Evolutionary conservation across 2,113 vertebrate genomes (phyloP).

Genomic region (Petaurus breviceps): DNA sequence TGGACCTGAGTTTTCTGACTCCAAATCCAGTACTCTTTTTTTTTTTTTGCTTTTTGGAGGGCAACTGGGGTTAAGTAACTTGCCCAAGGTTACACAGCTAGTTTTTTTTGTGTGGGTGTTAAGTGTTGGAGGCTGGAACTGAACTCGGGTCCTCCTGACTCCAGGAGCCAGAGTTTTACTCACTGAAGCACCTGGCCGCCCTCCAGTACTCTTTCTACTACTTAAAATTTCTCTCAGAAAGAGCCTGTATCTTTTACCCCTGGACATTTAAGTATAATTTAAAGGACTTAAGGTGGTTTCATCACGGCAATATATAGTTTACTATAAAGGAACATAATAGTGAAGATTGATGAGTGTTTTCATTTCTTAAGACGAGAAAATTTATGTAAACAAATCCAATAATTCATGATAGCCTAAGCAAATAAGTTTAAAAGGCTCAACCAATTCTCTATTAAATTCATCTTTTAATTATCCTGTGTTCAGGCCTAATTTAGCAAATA

Average conservation of each 20-base stretch:
- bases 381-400: not conserved
- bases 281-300: constrained; percentile 13
- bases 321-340: not conserved
- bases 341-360: not conserved
- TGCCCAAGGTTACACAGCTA: too few species aligned
- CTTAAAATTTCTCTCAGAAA: not conserved
- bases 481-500: not conserved
- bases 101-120: too few species aligned
- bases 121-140: too few species aligned
- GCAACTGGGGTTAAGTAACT: too few species aligned
- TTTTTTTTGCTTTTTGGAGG: too few species aligned
- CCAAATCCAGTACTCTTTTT: not conserved
- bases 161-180: too few species aligned
- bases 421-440: not conserved
- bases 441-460: not conserved
- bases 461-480: not conserved
- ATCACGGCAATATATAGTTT: not conserved
- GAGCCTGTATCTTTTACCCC: constrained; percentile 8
- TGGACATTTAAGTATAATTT: not conserved
- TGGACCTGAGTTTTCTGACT: not conserved
- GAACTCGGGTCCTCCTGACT: too few species aligned
- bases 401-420: constrained; percentile 1
- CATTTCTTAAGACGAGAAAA: constrained; percentile 8
- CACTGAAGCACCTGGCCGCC: too few species aligned
- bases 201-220: not conserved